Base-by-base conservation (phyloP, 2,113 vertebrate species). In the Istiophorus platypterus region DNA sequence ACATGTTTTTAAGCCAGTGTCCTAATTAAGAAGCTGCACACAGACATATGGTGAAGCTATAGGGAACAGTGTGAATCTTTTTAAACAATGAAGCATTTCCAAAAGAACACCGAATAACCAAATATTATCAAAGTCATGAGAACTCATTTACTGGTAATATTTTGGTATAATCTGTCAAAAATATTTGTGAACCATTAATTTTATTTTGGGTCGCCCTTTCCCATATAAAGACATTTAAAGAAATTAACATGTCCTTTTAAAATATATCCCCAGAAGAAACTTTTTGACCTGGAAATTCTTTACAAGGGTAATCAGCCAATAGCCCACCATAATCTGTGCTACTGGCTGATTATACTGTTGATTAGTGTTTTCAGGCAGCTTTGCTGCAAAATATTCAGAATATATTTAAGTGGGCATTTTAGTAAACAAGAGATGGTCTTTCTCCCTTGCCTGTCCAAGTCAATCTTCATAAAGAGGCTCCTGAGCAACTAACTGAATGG, bases 401-500 rank as follows among this genome's bases (percentile, higher is more conserved):
- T 56, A 56, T 29, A n/a, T 49, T 56, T 26, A 27, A 39, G n/a
- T 49, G 51, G 65, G 27, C n/a, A 49, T 65, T 81, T 52, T 51
- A 15, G 20, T 45, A 8, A 76, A 20, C 18, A 31, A 37, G 51
- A 65, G 12, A 10, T 24, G 51, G 12, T 29, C 5, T 69, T 18
- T 82, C 41, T 76, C 72, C 70, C 63, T 78, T 34, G 15, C 42
- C 57, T 72, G 59, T 80, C 66, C 41, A 57, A 66, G 17, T 65
- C 70, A 80, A 54, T 69, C 64, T 66, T 81, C 29, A 76, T 90
- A 85, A 84, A 88, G 65, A 73, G 63, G 68, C 73, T 71, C 76
- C 67, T 88, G 63, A 80, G 86, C 88, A 91, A 86, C 91, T 87
- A 92, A 90, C 87, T 88, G 67, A 70, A 81, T 72, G 29, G 62